phyloP scores from a whole-genome alignment of 2,113 vertebrate species.

The Meles meles region DNA sequence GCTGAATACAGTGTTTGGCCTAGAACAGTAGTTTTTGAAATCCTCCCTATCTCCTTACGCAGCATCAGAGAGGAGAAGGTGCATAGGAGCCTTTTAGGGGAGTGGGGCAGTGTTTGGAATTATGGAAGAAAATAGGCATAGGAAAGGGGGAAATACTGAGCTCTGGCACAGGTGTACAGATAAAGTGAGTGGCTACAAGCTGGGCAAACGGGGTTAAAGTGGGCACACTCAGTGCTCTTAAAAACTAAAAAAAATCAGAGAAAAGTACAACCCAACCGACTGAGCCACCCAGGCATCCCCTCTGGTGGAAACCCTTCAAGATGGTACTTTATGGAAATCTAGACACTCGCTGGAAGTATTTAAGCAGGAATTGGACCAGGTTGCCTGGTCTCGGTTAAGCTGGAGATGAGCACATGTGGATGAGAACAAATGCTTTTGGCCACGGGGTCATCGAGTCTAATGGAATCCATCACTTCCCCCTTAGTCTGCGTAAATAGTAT shows the following conservation, averaged over 20 bases:
- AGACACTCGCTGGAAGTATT: neutral
- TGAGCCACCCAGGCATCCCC: neutral
- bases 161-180: neutral
- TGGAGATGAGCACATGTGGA: neutral
- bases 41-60: neutral
- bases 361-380: neutral
- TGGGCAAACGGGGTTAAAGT: neutral
- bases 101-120: neutral
- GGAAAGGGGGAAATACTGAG: neutral
- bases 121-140: neutral
- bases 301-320: neutral
- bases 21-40: neutral
- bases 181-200: neutral
- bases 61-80: neutral
- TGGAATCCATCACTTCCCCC: neutral
- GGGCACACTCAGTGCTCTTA: neutral
- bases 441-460: neutral
- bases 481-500: neutral
- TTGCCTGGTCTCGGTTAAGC: neutral
- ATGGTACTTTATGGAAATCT: neutral
- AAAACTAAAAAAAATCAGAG: neutral
- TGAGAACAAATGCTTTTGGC: neutral
- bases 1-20: neutral
- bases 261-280: neutral
- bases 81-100: neutral